Base-by-base conservation (phyloP, 2,888 invertebrate species). In the Cephus nigrinus region DNA sequence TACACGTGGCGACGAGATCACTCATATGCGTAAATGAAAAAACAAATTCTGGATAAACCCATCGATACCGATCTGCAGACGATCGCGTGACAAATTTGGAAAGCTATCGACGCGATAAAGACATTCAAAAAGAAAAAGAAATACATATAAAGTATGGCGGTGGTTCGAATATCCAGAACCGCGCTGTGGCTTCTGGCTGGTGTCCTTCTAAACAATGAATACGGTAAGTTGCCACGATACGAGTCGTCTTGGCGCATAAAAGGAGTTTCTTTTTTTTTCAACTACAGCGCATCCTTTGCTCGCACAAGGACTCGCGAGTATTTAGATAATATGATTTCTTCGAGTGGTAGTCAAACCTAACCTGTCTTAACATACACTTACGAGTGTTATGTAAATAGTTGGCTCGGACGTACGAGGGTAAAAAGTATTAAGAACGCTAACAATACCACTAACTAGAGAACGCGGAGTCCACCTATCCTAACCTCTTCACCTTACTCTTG, bases 321-420 rank as follows among this genome's bases (percentile, higher is more conserved):
- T 85, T 86, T 86, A 82, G 83, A 86, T 88, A 87, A 88, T 87
- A 84, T 83, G 84, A 86, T 87, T 87, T 86, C 81, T 81, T 85
- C 76, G 82, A 87, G 87, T 85, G 85, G 82, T 84, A 84, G 86
- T 86, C 85, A 87, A 87, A 86, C 82, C 82, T 78, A 80, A 82
- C 77, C 74, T 80, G 82, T 77, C 82, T 77, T 74, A 82, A 81
- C 82, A 80, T 81, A 81, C 80, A 81, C 84, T 84, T 81, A 83
- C 80, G 80, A 88, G 87, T 88, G 86, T 84, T 86, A 80, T 83
- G 87, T 84, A 87, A 88, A 88, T 84, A 86, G 40, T 40, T 71
- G 77, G 74, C 69, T 73, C 68, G 68, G 69, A 75, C 73, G 73
- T 36, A 75, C 71, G 79, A 79, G 79, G 71, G 78, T 76, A 80